These are phyloP conservation scores for Microcebus tavaratra DNA, from an alignment of 2,113 vertebrate genomes.

Conservation along the genomic window DNA sequence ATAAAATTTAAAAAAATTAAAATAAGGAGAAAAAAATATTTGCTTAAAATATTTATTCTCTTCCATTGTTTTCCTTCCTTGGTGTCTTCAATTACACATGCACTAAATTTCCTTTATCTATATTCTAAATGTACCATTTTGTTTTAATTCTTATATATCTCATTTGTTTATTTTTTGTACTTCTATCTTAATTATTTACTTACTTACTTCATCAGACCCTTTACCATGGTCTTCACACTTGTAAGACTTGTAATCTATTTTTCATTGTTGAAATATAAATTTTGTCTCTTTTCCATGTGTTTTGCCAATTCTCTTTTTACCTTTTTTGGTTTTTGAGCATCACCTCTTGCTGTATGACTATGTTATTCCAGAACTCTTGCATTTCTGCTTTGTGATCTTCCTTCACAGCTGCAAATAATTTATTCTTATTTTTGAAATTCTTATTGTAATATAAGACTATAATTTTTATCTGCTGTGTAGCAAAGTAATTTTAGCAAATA, in stretches of 20 bases:
- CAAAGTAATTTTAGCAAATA: background rate
- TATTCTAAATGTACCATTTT: background rate
- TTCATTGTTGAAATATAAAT: background rate
- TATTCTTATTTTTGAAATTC: background rate
- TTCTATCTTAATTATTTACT: background rate
- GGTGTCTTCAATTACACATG: background rate
- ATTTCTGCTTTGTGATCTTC: conserved; percentile 9
- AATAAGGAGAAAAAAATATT: no score
- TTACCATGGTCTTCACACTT: background rate
- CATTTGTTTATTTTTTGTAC: background rate
- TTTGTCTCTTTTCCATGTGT: background rate
- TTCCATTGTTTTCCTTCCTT: background rate
- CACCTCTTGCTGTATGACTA: background rate
- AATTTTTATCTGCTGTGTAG: background rate
- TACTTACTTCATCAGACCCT: background rate
- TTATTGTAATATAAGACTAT: background rate
- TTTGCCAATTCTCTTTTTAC: background rate
- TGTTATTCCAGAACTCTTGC: background rate
- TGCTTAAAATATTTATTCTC: background rate
- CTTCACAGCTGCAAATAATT: background rate
- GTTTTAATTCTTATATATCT: background rate
- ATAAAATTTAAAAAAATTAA: background rate
- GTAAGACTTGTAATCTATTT: background rate
- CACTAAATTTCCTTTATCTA: background rate
- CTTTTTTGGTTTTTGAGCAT: background rate